Evolutionary conservation across 2,797 vertebrate genomes (phyloP).

Genomic region (Cetoscarus ocellatus): DNA sequence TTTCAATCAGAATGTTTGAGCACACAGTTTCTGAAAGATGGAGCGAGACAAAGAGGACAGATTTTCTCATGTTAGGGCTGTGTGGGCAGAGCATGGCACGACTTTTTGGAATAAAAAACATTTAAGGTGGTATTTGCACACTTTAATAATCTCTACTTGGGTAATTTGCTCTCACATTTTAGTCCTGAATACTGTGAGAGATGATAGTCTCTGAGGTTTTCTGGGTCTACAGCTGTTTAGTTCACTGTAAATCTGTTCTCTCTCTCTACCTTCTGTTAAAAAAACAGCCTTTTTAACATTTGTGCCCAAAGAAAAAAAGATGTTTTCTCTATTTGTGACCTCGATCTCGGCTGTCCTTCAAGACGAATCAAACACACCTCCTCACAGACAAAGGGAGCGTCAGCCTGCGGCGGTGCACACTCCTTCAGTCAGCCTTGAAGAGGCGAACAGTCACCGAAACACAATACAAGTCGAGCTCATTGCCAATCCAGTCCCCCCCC

Average conservation of each 20-base stretch:
- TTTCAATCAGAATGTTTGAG: too few species aligned
- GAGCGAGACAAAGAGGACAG: too few species aligned
- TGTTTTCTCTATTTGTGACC: slow-evolving; percentile 22
- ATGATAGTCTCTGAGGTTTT: background rate
- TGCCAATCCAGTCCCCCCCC: slow-evolving; percentile 57
- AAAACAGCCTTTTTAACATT: background rate
- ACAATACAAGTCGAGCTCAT: slow-evolving; percentile 52
- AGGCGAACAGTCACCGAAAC: slow-evolving; percentile 31
- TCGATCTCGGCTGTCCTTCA: slow-evolving; percentile 35
- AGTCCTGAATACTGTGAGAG: too few species aligned
- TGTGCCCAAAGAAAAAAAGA: slow-evolving; percentile 15
- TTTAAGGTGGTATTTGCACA: too few species aligned
- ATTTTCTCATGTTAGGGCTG: too few species aligned
- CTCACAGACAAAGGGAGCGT: slow-evolving; percentile 33
- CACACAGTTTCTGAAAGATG: too few species aligned
- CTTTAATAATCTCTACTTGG: too few species aligned
- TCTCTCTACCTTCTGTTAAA: background rate
- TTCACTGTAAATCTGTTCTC: background rate
- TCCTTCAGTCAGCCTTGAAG: slow-evolving; percentile 52
- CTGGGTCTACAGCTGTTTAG: too few species aligned
- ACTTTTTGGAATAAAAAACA: too few species aligned
- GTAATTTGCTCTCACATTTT: background rate
- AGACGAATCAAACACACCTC: slow-evolving; percentile 33
- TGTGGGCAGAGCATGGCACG: too few species aligned
- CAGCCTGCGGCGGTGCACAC: slow-evolving; percentile 24